Evolutionary conservation across 2,888 invertebrate species (phyloP), one percentile per base, ranked within the genome.

Genomic region (Heliconius cydno): DNA sequence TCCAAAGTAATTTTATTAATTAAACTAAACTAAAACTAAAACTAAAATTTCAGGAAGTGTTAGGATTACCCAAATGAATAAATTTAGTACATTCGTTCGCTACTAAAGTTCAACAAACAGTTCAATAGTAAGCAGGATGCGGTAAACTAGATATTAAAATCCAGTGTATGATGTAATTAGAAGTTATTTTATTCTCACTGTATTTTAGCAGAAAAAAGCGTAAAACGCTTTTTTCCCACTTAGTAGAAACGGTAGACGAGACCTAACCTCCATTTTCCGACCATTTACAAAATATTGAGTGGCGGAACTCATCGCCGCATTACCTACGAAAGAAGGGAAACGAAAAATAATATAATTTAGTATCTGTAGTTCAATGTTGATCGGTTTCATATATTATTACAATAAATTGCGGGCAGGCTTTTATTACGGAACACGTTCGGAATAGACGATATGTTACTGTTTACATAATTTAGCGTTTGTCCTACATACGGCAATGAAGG

Each of bases 401-500:
- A 13, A 68, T 68, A 68, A n/a, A 68, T 68, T 41, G 38, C 38
- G 68, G 38, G 38, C 13, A 38, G 12, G 41, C 41, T 13, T 38
- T 68, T 68, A 68, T 13, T 65, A 15, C 65, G 15, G 25, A 65
- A 68, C 34, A 41, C 38, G 25, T 38, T 41, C 38, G n/a, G 41
- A 68, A 68, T 68, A 25, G n/a, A n/a, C 68, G 38, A 68, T 38
- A 68, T 41, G 68, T n/a, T 38, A n/a, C 38, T 68, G 68, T 38
- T 38, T 68, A 68, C 68, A 68, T 68, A 68, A 68, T 68, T 38
- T 38, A 68, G 68, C 34, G 34, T 38, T 22, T n/a, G 38, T 38
- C 34, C 68, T 25, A 68, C 2, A 68, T n/a, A n/a, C 41, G 68
- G 13, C 13, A 25, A 41, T 41, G 2, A 41, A 41, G 38, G 13